Evolutionary conservation across 2,888 invertebrate species (phyloP).

Genomic region (Alsophila aescularia): DNA sequence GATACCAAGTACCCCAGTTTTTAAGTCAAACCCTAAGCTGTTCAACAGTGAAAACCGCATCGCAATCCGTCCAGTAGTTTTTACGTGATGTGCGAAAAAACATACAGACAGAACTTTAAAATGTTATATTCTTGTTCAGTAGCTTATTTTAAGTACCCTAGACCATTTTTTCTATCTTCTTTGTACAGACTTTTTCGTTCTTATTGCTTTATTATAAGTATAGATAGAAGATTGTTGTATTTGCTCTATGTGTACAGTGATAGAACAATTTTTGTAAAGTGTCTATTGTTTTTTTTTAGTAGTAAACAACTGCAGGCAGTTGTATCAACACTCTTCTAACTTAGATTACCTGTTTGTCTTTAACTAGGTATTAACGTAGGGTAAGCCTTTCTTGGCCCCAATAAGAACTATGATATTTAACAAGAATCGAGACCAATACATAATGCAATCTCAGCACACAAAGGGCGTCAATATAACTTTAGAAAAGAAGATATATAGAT

Average conservation of each 20-base stretch:
- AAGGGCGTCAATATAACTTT: constrained; percentile 66
- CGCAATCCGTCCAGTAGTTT: too few species aligned
- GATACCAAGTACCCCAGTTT: too few species aligned
- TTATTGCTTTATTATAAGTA: too few species aligned
- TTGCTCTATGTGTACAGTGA: not conserved
- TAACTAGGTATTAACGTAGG: constrained; percentile 21
- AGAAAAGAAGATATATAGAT: constrained; percentile 67
- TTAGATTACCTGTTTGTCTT: constrained; percentile 24
- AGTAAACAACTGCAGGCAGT: constrained; percentile 63
- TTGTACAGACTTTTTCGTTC: too few species aligned
- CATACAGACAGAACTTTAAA: too few species aligned
- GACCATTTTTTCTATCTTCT: too few species aligned
- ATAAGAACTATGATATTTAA: constrained; percentile 15
- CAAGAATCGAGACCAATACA: constrained; percentile 25
- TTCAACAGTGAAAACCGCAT: too few species aligned
- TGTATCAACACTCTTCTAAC: constrained; percentile 38
- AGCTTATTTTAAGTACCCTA: too few species aligned
- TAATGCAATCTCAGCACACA: constrained; percentile 56
- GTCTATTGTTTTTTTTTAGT: constrained; percentile 2
- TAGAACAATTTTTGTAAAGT: constrained; percentile 2
- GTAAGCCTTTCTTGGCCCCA: constrained; percentile 29
- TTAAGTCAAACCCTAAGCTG: too few species aligned
- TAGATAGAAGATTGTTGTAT: too few species aligned
- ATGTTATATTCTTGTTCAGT: too few species aligned
- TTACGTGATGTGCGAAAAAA: too few species aligned